Base-by-base conservation (phyloP, 2,888 invertebrate species). In the Drosophila robusta region DNA sequence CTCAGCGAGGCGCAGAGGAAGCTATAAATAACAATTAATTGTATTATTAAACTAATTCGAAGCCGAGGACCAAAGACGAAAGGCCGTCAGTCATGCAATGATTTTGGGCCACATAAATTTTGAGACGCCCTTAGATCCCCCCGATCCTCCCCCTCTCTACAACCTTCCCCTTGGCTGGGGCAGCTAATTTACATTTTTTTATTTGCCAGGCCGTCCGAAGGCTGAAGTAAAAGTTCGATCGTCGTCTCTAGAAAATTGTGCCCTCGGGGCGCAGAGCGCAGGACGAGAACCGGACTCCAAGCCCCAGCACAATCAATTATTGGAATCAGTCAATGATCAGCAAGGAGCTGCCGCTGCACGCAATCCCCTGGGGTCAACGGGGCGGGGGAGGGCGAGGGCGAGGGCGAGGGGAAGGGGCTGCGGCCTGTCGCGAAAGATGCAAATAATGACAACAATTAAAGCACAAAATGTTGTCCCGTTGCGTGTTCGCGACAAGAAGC, bases 1-100 rank as follows among this genome's bases (percentile, higher is more conserved):
- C 12, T 18, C 2, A 18, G 18, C 18, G 18, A 18, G 18, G 18
- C 18, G 18, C 68, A 75, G 70, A 85, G 89, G 89, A 86, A 86
- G 85, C 88, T 74, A 86, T 86, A 86, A 86, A 86, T 89, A 86
- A 86, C 73, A 87, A 86, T 86, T 89, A 87, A 89, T 85, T 85
- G 89, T 85, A 73, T 79, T 87, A 89, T 89, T 89, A 86, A 89
- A 89, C 87, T 86, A 89, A 86, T 89, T 86, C 89, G 46, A 64
- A 63, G 11, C n/a, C 46, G 44, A 29, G 49, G 50, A 11, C 9
- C 42, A 47, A 55, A 77, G 86, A 82, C 86, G 86, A 87, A 82
- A 85, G 75, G 72, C 87, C 78, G 78, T 89, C 85, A 85, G 85
- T 87, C 85, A 85, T 89, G 85, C 89, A 78, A 85, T 75, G 55